phyloP scores from a whole-genome alignment of 2,797 vertebrate species.

The Rhabdomys pumilio region DNA sequence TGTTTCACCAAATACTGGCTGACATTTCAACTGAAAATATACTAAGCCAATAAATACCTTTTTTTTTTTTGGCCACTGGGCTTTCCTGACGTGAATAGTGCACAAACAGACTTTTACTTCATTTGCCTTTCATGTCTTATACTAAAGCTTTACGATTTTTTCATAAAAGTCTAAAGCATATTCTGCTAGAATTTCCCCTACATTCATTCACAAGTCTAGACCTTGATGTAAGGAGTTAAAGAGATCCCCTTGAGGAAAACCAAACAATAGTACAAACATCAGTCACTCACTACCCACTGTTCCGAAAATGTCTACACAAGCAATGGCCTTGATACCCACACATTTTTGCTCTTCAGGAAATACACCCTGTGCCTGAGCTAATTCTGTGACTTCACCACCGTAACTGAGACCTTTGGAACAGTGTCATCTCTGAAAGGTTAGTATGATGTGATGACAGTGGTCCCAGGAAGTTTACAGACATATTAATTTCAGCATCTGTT shows the following conservation, averaged over 20 bases:
- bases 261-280: neutral
- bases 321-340: neutral
- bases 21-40: neutral
- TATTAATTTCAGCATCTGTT: neutral
- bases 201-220: neutral
- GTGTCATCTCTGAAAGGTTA: neutral
- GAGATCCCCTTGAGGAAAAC: neutral
- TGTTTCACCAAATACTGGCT: neutral
- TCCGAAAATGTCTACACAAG: neutral
- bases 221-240: neutral
- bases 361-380: neutral
- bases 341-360: neutral
- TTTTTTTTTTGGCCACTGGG: neutral
- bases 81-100: neutral
- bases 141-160: constrained; percentile 18
- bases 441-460: neutral
- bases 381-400: neutral
- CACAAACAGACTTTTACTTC: neutral
- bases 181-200: neutral
- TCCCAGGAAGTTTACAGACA: neutral
- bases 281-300: neutral
- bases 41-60: neutral
- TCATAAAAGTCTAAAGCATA: neutral
- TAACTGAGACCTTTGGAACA: neutral
- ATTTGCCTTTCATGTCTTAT: neutral